Percentiles rank a stretch among this genome's conserved stretches.
Evolutionary conservation across 2,888 invertebrate species (phyloP).

Genomic region (Chrysodeixis includens): DNA sequence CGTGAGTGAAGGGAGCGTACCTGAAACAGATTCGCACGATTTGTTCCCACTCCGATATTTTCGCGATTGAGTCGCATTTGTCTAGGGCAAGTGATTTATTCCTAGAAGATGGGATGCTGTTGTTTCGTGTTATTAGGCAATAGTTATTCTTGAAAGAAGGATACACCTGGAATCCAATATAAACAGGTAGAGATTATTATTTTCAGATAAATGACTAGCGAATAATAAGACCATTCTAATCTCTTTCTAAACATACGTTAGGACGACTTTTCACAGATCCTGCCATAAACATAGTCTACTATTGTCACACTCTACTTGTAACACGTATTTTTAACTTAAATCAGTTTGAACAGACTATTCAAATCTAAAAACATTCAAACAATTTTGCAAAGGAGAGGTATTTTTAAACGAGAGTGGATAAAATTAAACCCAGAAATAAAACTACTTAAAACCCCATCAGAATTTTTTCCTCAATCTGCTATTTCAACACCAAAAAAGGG

Average conservation of each 20-base stretch:
- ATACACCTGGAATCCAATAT: not conserved
- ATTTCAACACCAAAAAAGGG: not conserved
- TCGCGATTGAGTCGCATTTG: constrained; percentile 50
- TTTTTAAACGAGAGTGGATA: too few relatives aligned
- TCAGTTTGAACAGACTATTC: too few relatives aligned
- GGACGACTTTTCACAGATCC: too few relatives aligned
- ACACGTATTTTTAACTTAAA: too few relatives aligned
- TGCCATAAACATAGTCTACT: too few relatives aligned
- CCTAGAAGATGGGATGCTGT: constrained; percentile 26
- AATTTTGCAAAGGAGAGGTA: too few relatives aligned
- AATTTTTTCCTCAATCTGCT: not conserved
- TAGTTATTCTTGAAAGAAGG: not conserved
- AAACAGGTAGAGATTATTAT: not conserved
- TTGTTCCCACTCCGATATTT: constrained; percentile 49
- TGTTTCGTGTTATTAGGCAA: constrained; percentile 6
- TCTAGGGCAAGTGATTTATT: constrained; percentile 14
- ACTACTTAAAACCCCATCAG: not conserved
- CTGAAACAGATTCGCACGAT: constrained; percentile 57
- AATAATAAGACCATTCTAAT: too few relatives aligned
- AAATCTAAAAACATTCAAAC: too few relatives aligned
- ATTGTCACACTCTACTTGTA: too few relatives aligned
- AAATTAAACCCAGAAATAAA: too few relatives aligned
- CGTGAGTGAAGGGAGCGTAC: constrained; percentile 34
- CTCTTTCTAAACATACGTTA: too few relatives aligned
- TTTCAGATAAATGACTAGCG: not conserved